Percentiles rank a stretch among this genome's conserved stretches.
phyloP scores from a whole-genome alignment of 2,888 invertebrate genomes.

The Anarsia innoxiella region DNA sequence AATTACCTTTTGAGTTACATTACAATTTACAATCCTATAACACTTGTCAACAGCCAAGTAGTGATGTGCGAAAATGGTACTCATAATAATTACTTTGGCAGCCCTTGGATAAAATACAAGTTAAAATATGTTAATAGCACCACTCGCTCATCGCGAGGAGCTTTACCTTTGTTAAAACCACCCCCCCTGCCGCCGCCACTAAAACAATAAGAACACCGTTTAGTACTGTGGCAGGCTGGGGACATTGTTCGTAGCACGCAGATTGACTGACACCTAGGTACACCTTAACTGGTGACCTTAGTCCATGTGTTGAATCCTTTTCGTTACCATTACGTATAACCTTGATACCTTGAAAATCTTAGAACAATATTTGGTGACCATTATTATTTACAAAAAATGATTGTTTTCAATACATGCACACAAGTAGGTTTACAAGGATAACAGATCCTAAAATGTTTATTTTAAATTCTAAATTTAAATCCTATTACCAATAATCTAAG shows the following conservation, averaged over 20 bases:
- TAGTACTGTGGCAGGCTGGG: constrained; percentile 80
- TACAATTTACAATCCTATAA: background rate
- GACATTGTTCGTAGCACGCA: constrained; percentile 73
- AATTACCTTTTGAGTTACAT: too few relatives aligned
- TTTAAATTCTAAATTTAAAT: too few relatives aligned
- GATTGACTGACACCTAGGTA: constrained; percentile 68
- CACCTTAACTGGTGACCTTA: constrained; percentile 68
- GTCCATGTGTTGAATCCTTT: constrained; percentile 70
- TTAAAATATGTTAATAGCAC: constrained; percentile 82
- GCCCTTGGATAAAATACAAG: constrained; percentile 65
- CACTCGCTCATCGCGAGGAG: constrained; percentile 83
- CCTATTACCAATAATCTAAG: too few relatives aligned
- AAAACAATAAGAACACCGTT: constrained; percentile 89
- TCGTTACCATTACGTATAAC: constrained; percentile 74
- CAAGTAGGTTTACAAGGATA: constrained; percentile 14
- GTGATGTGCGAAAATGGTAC: constrained; percentile 21
- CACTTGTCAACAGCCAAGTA: constrained; percentile 41
- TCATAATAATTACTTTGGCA: constrained; percentile 49
- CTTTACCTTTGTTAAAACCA: constrained; percentile 98
- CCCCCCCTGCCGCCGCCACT: constrained; percentile 96
- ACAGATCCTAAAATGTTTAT: too few relatives aligned
- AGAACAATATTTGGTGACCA: constrained; percentile 55
- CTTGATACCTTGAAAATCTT: constrained; percentile 70
- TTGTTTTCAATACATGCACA: constrained; percentile 46
- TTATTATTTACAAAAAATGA: constrained; percentile 38